Percentiles rank a stretch among this genome's conserved stretches.
phyloP scores from a whole-genome alignment of 2,888 invertebrate species.

The Drosophila mimetica region DNA sequence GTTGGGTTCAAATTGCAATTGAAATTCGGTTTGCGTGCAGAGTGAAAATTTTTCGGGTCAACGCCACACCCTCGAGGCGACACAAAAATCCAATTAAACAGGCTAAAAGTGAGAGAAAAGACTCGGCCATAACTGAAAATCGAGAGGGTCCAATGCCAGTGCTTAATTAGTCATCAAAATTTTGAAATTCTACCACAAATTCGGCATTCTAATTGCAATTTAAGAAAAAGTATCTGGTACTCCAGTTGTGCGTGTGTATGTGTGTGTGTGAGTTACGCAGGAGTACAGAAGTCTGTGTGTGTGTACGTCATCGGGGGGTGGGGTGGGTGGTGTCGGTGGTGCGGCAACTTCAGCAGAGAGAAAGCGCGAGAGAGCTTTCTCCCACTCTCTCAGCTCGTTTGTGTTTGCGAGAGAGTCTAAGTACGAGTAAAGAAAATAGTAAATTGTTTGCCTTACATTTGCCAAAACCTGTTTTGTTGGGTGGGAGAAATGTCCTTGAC shows the following conservation, averaged over 20 bases:
- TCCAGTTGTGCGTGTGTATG: constrained; percentile 45
- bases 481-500: constrained; percentile 66
- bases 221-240: constrained; percentile 60
- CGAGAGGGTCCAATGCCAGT: neutral
- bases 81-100: constrained; percentile 57
- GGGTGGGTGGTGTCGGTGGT: constrained; percentile 54
- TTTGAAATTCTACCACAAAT: constrained; percentile 23
- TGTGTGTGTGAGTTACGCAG: constrained; percentile 39
- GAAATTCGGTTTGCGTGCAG: constrained; percentile 52
- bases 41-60: constrained; percentile 80
- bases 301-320: constrained; percentile 70
- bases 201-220: constrained; percentile 53
- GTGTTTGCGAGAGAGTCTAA: constrained; percentile 40
- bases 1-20: constrained; percentile 35
- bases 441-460: constrained; percentile 31
- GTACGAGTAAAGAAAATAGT: constrained; percentile 18
- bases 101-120: constrained; percentile 27
- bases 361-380: constrained; percentile 53
- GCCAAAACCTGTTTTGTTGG: constrained; percentile 47
- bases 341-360: constrained; percentile 73
- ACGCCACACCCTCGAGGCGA: constrained; percentile 80
- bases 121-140: constrained; percentile 10
- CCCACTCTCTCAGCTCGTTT: constrained; percentile 32
- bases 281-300: constrained; percentile 32
- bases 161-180: constrained; percentile 9